phyloP scores from a whole-genome alignment of 2,888 invertebrate genomes.

The Synergus umbraculus region DNA sequence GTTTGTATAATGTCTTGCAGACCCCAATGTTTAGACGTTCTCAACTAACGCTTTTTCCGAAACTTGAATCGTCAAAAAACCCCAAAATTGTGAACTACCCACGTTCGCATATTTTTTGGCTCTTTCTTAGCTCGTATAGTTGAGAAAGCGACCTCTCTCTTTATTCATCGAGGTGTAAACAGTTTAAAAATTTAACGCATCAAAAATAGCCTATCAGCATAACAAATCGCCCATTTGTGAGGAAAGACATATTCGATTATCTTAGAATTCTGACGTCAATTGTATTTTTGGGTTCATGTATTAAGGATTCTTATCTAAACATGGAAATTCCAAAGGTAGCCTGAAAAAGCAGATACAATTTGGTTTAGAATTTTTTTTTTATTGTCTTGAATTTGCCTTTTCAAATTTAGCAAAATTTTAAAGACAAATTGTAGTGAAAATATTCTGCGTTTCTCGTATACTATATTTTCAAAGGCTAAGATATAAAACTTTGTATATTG shows the following conservation, averaged over 20 bases:
- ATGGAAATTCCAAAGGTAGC: not conserved
- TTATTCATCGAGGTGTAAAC: not conserved
- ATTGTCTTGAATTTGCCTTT: no score
- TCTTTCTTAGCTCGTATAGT: not conserved
- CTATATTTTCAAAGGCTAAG: no score
- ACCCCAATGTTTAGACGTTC: not conserved
- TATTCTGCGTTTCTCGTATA: no score
- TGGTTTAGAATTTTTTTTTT: not conserved
- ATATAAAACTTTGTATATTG: not conserved
- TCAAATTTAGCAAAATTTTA: no score
- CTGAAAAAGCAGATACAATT: not conserved
- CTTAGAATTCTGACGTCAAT: not conserved
- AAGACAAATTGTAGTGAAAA: no score
- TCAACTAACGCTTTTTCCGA: not conserved
- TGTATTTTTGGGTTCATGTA: not conserved
- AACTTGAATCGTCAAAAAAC: not conserved
- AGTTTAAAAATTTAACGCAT: not conserved
- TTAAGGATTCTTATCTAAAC: not conserved
- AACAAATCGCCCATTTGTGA: not conserved
- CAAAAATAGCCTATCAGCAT: conserved; percentile 2
- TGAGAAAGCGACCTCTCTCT: conserved; percentile 1
- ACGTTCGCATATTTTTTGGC: not conserved
- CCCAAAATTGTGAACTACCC: not conserved
- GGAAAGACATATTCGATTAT: not conserved
- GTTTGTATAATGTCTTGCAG: not conserved